Evolutionary conservation across 2,113 vertebrate species (phyloP), one percentile per base, ranked within the genome.

Genomic region (Amia ocellicauda): DNA sequence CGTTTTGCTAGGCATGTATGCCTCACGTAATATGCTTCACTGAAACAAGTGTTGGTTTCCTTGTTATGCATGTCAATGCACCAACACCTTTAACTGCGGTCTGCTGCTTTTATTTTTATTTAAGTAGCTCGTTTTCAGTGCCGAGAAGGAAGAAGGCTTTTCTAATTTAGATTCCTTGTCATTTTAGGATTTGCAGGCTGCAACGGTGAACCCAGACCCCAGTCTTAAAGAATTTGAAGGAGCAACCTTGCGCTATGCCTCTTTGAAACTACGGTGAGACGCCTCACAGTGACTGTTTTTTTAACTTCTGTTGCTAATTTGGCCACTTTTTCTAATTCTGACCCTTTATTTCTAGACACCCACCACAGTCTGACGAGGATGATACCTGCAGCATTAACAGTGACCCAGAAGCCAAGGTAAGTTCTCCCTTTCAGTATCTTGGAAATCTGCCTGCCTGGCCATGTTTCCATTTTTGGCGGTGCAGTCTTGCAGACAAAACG

Each of bases 141-240:
- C 19, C 23, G 24, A n/a, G n/a, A n/a, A n/a, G n/a, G n/a, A 24
- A 5, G 31, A 2, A 1, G 28, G 19, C 40, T 1, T n/a, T n/a
- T n/a, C n/a, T n/a, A n/a, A n/a, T n/a, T n/a, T n/a, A n/a, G n/a
- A n/a, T n/a, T 54, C 51, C 11, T 3, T 54, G 51, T 17, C 45
- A 2, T 36, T 80, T 41, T 74, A 99, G 95, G 93, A 97, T 69
- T 82, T 94, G 60, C 95, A 95, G 22, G 96, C 93, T 68, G 93
- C 94, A 69, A 92, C 94, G 2, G 91, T 95, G 62, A 92, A 97
- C 71, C 92, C 94, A 4, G 95, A 97, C 64, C 93, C 94, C 64
- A 97, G 94, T 76, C 89, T 97, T 55, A 97, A 97, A 80, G 94
- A 94, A 26, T 98, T 96, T 74, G 93, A 96, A 84, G 94, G 93